Evolutionary conservation across 2,113 vertebrate genomes (phyloP), one percentile per base, ranked within the genome.

Genomic region (Bos indicus): DNA sequence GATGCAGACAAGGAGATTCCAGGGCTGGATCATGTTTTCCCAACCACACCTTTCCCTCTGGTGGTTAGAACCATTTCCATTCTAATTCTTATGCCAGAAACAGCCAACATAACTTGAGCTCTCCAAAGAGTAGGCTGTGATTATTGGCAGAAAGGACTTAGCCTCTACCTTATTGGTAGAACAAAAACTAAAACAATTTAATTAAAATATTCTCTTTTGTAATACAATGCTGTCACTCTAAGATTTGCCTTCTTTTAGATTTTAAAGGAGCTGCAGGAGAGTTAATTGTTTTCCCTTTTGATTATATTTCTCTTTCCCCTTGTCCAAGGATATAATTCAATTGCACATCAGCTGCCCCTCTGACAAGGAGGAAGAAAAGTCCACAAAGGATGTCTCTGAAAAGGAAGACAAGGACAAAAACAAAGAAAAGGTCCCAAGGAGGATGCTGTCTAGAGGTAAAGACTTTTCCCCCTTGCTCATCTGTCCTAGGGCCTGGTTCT

Each of bases 291-390:
- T 67, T 8, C n/a, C 6, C 33, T 43, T 96, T 96, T 94, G 67
- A 93, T 84, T 95, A 36, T 92, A 54, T 93, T 71, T 23, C 7
- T 91, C 93, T 96, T 96, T 87, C 81, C 40, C 80, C 89, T 90
- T 77, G 4, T 96, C 81, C 90, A 97, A 99, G 99, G 99, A 99
- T 97, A 99, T 99, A 98, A 99, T 99, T 97, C 99, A 99, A 48
- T 98, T 99, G 97, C 99, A 99, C 78, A 99, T 99, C 98, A 99
- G 99, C 98, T 99, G 99, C 98, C 99, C 99, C 17, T 99, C 99
- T 54, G 99, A 99, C 98, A 99, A 99, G 97, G 99, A 99, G 93
- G 99, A 99, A 96, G 99, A 99, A 98, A 99, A 99, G 95, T 99
- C 99, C 56, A 99, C 98, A 0, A 99, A 99, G 97, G 99, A 99